A percentile compares a stretch with the other conserved stretches of the same genome.
These are phyloP conservation scores for Meloe dianella DNA, from an alignment of 2,888 invertebrate genomes.

Conservation along the genomic window DNA sequence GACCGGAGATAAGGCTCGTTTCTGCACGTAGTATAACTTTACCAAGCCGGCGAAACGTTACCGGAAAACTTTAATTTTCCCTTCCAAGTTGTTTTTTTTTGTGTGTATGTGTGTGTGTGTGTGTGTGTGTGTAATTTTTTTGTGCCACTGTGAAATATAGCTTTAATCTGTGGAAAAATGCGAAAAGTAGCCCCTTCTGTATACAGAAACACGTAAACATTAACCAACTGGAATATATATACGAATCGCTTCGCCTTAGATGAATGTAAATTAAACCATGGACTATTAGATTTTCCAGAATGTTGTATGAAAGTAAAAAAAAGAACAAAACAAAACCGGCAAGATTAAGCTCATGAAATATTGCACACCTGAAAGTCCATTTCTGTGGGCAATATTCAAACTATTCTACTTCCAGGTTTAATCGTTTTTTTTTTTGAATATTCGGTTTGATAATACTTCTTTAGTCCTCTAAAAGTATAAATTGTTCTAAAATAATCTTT, in stretches of 20 bases:
- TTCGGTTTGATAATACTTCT: too few relatives aligned
- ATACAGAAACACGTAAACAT: neutral
- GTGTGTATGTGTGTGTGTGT: neutral
- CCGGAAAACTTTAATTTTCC: constrained; percentile 58
- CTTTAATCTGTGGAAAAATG: constrained; percentile 59
- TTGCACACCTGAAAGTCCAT: neutral
- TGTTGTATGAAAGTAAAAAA: neutral
- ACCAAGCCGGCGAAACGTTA: constrained; percentile 42
- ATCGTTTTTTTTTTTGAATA: too few relatives aligned
- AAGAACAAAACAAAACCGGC: too few relatives aligned
- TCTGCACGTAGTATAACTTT: constrained; percentile 49
- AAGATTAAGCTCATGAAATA: neutral
- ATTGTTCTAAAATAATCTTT: neutral
- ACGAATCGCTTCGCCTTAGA: constrained; percentile 56
- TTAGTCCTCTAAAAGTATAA: neutral
- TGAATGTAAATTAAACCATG: constrained; percentile 56
- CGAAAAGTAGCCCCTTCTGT: constrained; percentile 50
- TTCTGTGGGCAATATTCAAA: neutral
- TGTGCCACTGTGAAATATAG: constrained; percentile 56
- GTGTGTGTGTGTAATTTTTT: neutral
- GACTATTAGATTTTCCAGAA: constrained; percentile 3
- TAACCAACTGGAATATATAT: constrained; percentile 34
- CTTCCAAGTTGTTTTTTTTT: constrained; percentile 10
- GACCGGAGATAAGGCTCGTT: constrained; percentile 56
- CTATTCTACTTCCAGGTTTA: neutral